phyloP scores from a whole-genome alignment of 1,140 invertebrate genomes.

The Ganaspis sp. region DNA sequence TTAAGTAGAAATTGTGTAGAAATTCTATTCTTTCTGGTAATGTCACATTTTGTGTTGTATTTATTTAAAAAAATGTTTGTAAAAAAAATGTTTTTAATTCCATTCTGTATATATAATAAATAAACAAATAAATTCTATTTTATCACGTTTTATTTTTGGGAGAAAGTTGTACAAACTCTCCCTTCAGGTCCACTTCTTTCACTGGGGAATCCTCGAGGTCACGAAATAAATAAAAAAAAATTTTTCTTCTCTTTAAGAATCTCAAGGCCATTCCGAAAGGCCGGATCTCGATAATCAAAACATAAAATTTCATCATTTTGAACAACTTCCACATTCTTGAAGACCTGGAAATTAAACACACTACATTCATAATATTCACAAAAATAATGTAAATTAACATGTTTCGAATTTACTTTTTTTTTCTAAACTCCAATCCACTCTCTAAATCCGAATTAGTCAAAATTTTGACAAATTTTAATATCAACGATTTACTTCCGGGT shows the following conservation, averaged over 20 bases:
- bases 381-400: not conserved
- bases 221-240: not conserved
- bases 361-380: not conserved
- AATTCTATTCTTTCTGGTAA: too few relatives aligned
- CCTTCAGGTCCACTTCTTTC: not conserved
- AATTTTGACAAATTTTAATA: not conserved
- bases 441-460: too few relatives aligned
- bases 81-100: too few relatives aligned
- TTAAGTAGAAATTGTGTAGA: too few relatives aligned
- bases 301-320: constrained; percentile 25
- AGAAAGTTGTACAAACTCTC: constrained; percentile 31
- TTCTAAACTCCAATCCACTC: too few relatives aligned
- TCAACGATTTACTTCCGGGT: not conserved
- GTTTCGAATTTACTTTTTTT: too few relatives aligned
- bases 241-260: not conserved
- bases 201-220: constrained; percentile 26
- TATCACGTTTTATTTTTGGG: not conserved
- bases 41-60: too few relatives aligned
- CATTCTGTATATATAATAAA: too few relatives aligned
- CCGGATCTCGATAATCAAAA: constrained; percentile 17
- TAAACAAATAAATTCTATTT: too few relatives aligned
- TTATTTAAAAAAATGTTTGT: too few relatives aligned
- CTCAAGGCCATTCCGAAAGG: constrained; percentile 16
- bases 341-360: not conserved
- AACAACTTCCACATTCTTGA: not conserved